Evolutionary conservation across 2,113 vertebrate species (phyloP).

Genomic region (Megaleporinus macrocephalus): DNA sequence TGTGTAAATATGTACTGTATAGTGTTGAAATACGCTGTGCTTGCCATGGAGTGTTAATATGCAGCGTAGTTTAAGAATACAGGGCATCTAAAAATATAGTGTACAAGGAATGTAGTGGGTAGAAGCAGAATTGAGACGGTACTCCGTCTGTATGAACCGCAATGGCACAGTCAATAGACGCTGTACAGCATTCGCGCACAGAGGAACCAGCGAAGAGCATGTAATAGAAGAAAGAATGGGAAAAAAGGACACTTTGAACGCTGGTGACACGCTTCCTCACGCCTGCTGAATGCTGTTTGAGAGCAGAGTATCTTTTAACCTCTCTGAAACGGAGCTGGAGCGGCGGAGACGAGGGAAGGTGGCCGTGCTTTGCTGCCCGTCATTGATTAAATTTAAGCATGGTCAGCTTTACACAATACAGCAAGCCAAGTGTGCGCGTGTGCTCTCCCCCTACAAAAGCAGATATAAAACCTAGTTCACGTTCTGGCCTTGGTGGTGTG

Average conservation of each 20-base stretch:
- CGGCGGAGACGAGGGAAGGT: not conserved
- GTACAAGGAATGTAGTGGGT: not conserved
- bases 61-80: not conserved
- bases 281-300: not conserved
- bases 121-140: not conserved
- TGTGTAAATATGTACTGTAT: too few relatives aligned
- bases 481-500: not conserved
- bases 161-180: not conserved
- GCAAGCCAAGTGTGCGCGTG: conserved; percentile 33
- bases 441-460: not conserved
- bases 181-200: not conserved
- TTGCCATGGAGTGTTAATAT: too few relatives aligned
- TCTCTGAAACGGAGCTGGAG: not conserved
- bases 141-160: not conserved
- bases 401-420: conserved; percentile 24
- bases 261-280: not conserved
- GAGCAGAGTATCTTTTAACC: not conserved
- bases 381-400: conserved; percentile 46
- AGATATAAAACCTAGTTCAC: not conserved
- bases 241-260: not conserved
- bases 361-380: conserved; percentile 9
- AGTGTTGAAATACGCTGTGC: too few relatives aligned
- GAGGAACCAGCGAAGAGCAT: not conserved
- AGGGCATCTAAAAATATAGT: too few relatives aligned
- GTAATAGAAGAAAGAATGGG: not conserved